These are phyloP conservation scores for Bombus soroeensis DNA, from an alignment of 1,140 invertebrate species.

Conservation along the genomic window DNA sequence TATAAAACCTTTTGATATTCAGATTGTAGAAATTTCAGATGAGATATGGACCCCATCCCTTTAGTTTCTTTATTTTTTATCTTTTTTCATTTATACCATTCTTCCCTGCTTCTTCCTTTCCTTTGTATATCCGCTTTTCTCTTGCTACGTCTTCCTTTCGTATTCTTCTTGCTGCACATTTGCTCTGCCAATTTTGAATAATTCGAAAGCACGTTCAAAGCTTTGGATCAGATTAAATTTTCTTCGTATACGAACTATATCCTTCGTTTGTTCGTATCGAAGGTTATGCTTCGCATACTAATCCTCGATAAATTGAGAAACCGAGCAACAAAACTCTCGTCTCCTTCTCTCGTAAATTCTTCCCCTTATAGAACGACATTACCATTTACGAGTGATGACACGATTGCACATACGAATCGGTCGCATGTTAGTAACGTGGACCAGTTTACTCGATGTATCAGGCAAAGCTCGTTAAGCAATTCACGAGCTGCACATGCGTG, in stretches of 20 bases:
- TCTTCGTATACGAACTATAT: neutral
- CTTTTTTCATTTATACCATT: too few species aligned
- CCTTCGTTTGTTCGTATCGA: neutral
- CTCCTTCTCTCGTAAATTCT: neutral
- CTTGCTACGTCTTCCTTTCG: too few species aligned
- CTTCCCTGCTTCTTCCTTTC: too few species aligned
- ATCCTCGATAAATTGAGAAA: neutral
- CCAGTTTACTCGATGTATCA: slow-evolving; percentile 41
- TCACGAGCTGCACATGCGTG: slow-evolving; percentile 41
- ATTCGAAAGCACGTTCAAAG: neutral
- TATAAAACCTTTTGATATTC: neutral
- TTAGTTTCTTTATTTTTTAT: too few species aligned
- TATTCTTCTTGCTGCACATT: neutral
- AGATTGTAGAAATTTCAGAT: neutral
- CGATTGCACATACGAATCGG: slow-evolving; percentile 9
- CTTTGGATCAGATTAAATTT: neutral
- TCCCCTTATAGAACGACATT: neutral
- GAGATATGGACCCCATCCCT: neutral
- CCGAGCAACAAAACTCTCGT: neutral
- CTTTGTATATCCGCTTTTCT: too few species aligned
- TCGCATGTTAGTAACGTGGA: slow-evolving; percentile 13
- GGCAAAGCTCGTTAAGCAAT: slow-evolving; percentile 55
- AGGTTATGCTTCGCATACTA: neutral
- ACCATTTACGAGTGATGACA: neutral
- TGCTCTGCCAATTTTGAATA: neutral